These are phyloP conservation scores for Tonatia bakeri DNA, from an alignment of 2,113 vertebrate species.

Conservation along the genomic window DNA sequence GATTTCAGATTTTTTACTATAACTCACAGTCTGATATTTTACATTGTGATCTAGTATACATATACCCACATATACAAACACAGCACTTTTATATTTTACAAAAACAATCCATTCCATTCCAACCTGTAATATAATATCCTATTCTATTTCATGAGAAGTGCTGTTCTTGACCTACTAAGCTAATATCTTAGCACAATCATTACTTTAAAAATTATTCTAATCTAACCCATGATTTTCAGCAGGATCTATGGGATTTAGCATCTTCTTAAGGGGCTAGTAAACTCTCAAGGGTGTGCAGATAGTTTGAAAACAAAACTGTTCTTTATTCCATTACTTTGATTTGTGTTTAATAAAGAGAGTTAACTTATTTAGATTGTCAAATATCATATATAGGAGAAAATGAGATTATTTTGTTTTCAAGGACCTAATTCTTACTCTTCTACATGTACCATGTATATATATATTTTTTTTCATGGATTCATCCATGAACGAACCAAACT, in stretches of 20 bases:
- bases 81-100: background rate
- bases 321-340: background rate
- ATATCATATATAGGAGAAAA: background rate
- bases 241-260: background rate
- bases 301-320: background rate
- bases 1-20: background rate
- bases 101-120: background rate
- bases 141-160: background rate
- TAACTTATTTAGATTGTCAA: slow-evolving; percentile 15
- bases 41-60: background rate
- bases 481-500: background rate
- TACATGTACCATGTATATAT: background rate
- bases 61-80: background rate
- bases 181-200: background rate
- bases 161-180: background rate
- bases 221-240: background rate
- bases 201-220: background rate
- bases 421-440: background rate
- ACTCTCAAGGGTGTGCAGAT: background rate
- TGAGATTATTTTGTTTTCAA: background rate
- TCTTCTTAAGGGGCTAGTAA: background rate
- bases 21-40: background rate
- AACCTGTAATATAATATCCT: background rate
- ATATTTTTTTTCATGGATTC: background rate
- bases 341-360: slow-evolving; percentile 1